Conservation (phyloP, 2,113 vertebrate species). For the Microtus ochrogaster region DNA sequence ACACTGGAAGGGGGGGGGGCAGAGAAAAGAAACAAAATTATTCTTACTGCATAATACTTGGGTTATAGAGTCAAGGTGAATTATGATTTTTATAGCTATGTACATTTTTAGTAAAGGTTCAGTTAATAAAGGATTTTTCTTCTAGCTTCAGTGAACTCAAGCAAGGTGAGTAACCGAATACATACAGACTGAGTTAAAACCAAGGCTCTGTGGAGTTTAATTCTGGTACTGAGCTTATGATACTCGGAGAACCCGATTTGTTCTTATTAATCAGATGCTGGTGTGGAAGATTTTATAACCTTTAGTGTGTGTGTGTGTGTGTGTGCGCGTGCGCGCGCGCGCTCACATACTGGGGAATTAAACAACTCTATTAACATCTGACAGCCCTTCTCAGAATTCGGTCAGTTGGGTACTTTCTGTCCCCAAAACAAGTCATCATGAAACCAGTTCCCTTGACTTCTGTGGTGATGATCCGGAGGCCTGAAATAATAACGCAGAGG, state of each 20-base stretch:
- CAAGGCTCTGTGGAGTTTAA: neutral
- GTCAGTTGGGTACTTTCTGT: neutral
- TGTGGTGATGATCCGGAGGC: neutral
- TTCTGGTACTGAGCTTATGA: neutral
- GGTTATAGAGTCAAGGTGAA: slow-evolving; percentile 3
- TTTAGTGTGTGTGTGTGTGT: neutral
- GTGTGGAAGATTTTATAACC: neutral
- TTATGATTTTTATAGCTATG: neutral
- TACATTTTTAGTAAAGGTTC: neutral
- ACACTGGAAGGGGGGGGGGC: rapidly evolving
- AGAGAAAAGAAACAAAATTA: neutral
- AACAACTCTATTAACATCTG: neutral
- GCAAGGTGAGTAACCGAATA: neutral
- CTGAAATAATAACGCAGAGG: neutral
- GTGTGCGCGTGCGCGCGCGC: rapidly evolving
- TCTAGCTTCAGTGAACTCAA: neutral
- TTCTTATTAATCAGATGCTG: neutral
- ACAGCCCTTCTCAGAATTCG: slow-evolving; percentile 38
- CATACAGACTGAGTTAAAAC: neutral
- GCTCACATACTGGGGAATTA: neutral
- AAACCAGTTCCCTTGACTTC: slow-evolving; percentile 21
- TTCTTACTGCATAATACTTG: neutral
- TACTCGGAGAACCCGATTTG: neutral
- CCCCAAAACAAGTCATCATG: neutral
- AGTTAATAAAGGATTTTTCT: neutral